These are phyloP conservation scores for Hippocampus kuda DNA, from an alignment of 2,797 vertebrate genomes.

Conservation along the genomic window DNA sequence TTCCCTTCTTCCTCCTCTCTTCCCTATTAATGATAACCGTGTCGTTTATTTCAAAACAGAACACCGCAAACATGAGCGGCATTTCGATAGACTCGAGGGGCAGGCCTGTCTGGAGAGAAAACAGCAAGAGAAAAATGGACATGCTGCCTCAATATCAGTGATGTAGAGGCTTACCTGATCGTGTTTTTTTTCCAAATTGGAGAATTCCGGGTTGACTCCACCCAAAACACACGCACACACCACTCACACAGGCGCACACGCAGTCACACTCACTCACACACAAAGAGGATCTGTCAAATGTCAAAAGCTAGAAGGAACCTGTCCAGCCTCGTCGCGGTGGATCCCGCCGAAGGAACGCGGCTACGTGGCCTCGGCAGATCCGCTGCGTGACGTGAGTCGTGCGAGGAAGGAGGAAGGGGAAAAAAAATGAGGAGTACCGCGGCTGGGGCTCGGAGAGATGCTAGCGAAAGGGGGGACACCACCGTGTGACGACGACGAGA, in stretches of 20 bases:
- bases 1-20: background rate
- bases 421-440: conserved; percentile 15
- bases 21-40: background rate
- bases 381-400: conserved; percentile 36
- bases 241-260: conserved; percentile 16
- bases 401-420: conserved; percentile 9
- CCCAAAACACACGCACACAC: conserved; percentile 52
- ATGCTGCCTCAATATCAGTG: background rate
- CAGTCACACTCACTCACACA: conserved; percentile 8
- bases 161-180: conserved; percentile 57
- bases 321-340: conserved; percentile 49
- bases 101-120: background rate
- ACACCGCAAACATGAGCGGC: background rate
- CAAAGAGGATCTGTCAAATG: conserved; percentile 54
- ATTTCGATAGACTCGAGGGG: background rate
- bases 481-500: conserved; percentile 57
- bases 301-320: conserved; percentile 55
- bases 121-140: background rate
- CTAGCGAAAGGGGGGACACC: conserved; percentile 65
- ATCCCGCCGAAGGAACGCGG: conserved; percentile 32
- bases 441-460: conserved; percentile 52
- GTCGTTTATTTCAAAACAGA: background rate
- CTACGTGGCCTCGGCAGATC: conserved; percentile 31
- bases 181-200: conserved; percentile 54
- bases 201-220: conserved; percentile 67